Evolutionary conservation across 2,797 vertebrate species (phyloP).

Genomic region (Momotus momota): DNA sequence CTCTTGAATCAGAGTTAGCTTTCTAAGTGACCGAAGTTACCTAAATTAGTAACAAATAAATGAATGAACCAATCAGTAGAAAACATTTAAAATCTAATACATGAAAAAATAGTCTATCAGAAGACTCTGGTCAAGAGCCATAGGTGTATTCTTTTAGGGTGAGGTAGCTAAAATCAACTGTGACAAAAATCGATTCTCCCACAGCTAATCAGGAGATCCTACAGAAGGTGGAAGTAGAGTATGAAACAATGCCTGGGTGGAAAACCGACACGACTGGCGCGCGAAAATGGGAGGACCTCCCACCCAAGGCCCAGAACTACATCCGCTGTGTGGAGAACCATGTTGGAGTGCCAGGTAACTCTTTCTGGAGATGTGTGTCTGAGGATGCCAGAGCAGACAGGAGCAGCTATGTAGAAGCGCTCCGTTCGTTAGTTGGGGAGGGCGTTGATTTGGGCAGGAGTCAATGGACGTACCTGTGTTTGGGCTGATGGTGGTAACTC

Average conservation of each 20-base stretch:
- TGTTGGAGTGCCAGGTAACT: constrained; percentile 93
- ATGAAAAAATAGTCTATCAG: neutral
- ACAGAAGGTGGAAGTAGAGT: constrained; percentile 97
- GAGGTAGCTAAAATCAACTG: neutral
- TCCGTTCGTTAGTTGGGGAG: fast-evolving
- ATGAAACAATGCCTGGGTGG: constrained; percentile 97
- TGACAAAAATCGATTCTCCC: neutral
- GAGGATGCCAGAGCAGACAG: neutral
- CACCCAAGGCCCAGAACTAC: constrained; percentile 94
- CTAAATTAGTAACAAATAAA: neutral
- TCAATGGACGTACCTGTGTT: neutral
- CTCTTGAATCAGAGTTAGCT: neutral
- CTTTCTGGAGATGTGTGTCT: fast-evolving
- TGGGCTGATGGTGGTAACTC: neutral
- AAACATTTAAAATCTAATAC: neutral
- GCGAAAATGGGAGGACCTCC: constrained; percentile 95
- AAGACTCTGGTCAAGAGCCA: neutral
- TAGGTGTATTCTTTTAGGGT: neutral
- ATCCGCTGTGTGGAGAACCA: constrained; percentile 98
- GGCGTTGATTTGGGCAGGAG: neutral
- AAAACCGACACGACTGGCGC: constrained; percentile 92
- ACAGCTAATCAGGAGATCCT: constrained; percentile 96
- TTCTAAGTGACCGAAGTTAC: neutral
- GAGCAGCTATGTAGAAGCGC: neutral
- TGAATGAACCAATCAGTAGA: neutral